Base-by-base conservation (phyloP, 2,888 invertebrate genomes). In the Drosophila antonietae region DNA sequence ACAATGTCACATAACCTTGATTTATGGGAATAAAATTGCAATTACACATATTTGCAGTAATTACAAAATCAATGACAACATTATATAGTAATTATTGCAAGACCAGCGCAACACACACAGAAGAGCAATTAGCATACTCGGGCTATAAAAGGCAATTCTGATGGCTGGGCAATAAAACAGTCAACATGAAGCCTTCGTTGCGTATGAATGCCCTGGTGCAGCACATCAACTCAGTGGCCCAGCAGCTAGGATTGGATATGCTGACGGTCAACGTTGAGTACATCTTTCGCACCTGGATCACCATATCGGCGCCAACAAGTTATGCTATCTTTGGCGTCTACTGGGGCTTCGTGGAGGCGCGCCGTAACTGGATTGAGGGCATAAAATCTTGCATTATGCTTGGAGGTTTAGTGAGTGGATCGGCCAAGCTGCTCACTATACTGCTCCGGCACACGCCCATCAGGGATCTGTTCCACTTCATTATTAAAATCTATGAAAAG, bases 321-420 rank as follows among this genome's bases (percentile, higher is more conserved):
- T 83, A 71, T 18, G 9, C 43, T 1, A 20, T 65, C 2, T 83
- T 77, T 39, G 49, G 68, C 0, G 6, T 68, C 1, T 65, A 49
- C 31, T 71, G 60, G 18, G 58, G 75, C 7, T n/a, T 67, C 12
- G 52, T 47, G 2, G 66, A 79, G 23, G 37, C 56, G 0, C 44
- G 49, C 10, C 33, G 56, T 3, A 39, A 63, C 28, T 88, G 70
- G 83, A n/a, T 28, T 9, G 83, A 74, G 15, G 59, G 72, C 14
- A 37, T 83, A 0, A 83, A 78, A 15, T 35, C 71, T 3, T 59
- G 55, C 41, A 31, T 85, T 1, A 83, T 85, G 88, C 28, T 69
- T 9, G 83, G 83, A 0, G 83, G 80, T 0, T 28, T 80, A 14
- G 1, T 71, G 10, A 77, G 63, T 10, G 86, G 77, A 0, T 0